Conservation (phyloP, 2,113 vertebrate species). For the Aptenodytes patagonicus region DNA sequence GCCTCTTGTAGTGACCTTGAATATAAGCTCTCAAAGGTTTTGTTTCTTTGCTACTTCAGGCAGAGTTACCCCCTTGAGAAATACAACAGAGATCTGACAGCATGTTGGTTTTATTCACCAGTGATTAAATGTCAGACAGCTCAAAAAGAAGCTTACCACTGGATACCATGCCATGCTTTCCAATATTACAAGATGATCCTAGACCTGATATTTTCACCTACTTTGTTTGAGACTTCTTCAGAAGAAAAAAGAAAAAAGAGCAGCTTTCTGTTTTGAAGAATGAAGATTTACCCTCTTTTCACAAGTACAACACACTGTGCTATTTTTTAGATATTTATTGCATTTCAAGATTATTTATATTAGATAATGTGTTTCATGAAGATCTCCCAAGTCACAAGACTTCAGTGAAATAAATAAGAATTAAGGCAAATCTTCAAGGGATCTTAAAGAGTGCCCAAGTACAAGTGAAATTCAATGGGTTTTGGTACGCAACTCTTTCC, state of each 20-base stretch:
- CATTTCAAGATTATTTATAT: not conserved
- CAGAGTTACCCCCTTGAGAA: not conserved
- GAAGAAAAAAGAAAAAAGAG: not conserved
- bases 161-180: not conserved
- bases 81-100: not conserved
- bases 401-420: not conserved
- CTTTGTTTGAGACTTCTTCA: not conserved
- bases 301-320: not conserved
- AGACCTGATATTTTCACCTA: not conserved
- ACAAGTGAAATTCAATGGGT: not conserved
- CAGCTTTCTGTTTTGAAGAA: not conserved
- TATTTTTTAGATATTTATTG: not conserved
- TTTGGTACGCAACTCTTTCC: not conserved
- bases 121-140: constrained; percentile 51
- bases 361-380: not conserved
- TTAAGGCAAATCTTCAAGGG: not conserved
- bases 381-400: not conserved
- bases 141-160: not conserved
- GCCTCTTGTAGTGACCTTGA: constrained; percentile 20
- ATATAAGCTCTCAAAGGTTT: constrained; percentile 2
- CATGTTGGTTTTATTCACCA: constrained; percentile 1
- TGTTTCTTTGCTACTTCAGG: constrained; percentile 9
- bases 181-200: not conserved
- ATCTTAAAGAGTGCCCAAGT: not conserved
- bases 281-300: not conserved